A percentile compares a stretch with the other conserved stretches of the same genome.
These are phyloP conservation scores for Hypomecis punctinalis DNA, from an alignment of 2,888 invertebrate species.

Conservation along the genomic window DNA sequence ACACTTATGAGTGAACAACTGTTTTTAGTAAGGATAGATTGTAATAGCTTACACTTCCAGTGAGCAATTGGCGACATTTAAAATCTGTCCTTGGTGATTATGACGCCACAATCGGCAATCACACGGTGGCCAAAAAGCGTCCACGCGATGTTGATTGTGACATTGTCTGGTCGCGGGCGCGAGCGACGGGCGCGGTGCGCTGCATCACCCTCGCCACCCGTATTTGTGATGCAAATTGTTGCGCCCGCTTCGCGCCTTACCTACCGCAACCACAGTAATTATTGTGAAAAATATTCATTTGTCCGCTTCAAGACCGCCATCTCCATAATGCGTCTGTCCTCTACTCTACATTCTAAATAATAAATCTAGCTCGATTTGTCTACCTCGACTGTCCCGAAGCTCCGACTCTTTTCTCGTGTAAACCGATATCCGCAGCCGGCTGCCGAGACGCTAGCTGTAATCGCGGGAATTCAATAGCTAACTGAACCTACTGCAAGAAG, in stretches of 20 bases:
- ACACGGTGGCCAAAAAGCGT: slow-evolving; percentile 80
- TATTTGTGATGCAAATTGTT: slow-evolving; percentile 77
- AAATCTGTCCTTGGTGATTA: slow-evolving; percentile 65
- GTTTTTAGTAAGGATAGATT: slow-evolving; percentile 1
- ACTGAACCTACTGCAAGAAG: slow-evolving; percentile 69
- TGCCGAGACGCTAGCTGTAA: slow-evolving; percentile 58
- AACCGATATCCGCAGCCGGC: slow-evolving; percentile 57
- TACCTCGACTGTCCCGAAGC: slow-evolving; percentile 23
- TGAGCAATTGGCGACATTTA: slow-evolving; percentile 38
- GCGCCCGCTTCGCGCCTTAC: slow-evolving; percentile 76
- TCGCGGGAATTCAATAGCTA: slow-evolving; percentile 76
- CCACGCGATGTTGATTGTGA: slow-evolving; percentile 83
- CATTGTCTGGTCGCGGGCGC: slow-evolving; percentile 76
- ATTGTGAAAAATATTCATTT: slow-evolving; percentile 83
- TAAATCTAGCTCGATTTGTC: slow-evolving; percentile 27
- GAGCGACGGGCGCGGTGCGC: slow-evolving; percentile 62
- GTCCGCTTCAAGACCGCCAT: slow-evolving; percentile 66
- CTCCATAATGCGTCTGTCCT: slow-evolving; percentile 63
- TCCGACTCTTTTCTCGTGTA: slow-evolving; percentile 56
- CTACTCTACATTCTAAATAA: slow-evolving; percentile 40
- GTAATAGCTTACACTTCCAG: slow-evolving; percentile 34
- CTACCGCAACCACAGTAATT: slow-evolving; percentile 76
- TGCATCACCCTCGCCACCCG: slow-evolving; percentile 62
- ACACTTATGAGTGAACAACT: too few relatives aligned
- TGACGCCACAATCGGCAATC: slow-evolving; percentile 80